Base-by-base conservation (phyloP, 1,140 invertebrate genomes). In the Cherax quadricarinatus region DNA sequence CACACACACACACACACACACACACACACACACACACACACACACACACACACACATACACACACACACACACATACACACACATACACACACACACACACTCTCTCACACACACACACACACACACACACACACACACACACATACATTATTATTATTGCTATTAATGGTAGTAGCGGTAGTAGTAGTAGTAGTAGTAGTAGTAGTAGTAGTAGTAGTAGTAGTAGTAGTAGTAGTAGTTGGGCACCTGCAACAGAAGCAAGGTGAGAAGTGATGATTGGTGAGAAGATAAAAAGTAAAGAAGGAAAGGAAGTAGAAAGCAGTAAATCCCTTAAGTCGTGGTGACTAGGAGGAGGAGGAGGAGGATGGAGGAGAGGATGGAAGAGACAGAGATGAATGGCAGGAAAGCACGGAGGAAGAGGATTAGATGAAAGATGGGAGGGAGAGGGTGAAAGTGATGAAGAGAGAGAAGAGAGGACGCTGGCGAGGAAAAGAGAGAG, bases 61-160 rank as follows among this genome's bases (percentile, higher is more conserved):
- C 53, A 57, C 53, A 57, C 53, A 57, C 53, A 57, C 53, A 57
- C 9, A 53, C 10, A 53, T 9, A 82, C 30, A 82, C 62, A 66
- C 62, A 66, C 62, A 66, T 14, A 66, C 62, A 66, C 30, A 82
- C 49, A 82, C 10, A 82, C 30, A 82, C 48, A 81, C 80, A 49
- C 24, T 51, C 48, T 51, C 48, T 21, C 30, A 51, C 24, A 53
- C 30, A 82, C 30, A 82, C 10, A 82, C 5, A 82, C 30, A 53
- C 30, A 82, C 30, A 82, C 49, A 82, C 49, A 49, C 48, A 82
- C 16, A 66, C 18, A 6, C 30, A 41, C 30, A 41, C 30, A 41
- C 30, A 41, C 30, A 41, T 41, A 41, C 30, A 41, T 41, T 41
- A 41, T 41, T 41, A 41, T 41, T 41, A 41, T 41, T 41, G 30